Base-by-base conservation (phyloP, 2,888 invertebrate species). In the Uropetala carovei region DNA sequence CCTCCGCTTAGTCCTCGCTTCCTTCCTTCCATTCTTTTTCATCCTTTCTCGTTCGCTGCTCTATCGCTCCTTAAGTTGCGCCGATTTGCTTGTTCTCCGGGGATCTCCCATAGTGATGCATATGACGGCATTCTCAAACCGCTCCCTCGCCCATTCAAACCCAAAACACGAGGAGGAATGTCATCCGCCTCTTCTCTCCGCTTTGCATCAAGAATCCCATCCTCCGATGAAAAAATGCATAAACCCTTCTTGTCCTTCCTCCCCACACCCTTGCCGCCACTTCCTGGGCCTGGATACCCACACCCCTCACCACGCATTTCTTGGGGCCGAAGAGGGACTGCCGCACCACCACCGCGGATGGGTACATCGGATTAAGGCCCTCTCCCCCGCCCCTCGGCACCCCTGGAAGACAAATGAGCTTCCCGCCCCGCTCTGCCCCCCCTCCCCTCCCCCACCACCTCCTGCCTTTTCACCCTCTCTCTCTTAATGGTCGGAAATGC, bases 321-420 rank as follows among this genome's bases (percentile, higher is more conserved):
- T 43, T 43, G 43, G 43, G 43, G 43, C 43, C 43, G 43, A 43
- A 5, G 43, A 43, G 43, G 43, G 43, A 43, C 43, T 5, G 43
- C 43, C 43, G 43, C 43, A 43, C 43, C 43, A 18, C 82, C 43
- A 43, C 82, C n/a, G 57, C 30, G n/a, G 75, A 75, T 75, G 16
- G 27, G 11, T 58, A 3, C 85, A 57, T 27, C 85, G 60, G 86
- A 89, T 89, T 89, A 89, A 89, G 89, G 16, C 57, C 58, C 82
- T 82, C 30, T 56, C 58, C 59, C 83, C 59, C n/a, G 0, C 92
- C 92, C 82, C 81, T 75, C 92, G 75, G 58, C 83, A 22, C 11
- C 68, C n/a, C 82, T 14, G 92, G 83, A 83, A 83, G 92, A 92
- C 83, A 84, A 92, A 84, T 84, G 89, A 89, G 89, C 64, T 56